phyloP scores from a whole-genome alignment of 2,797 vertebrate species.

The Melanotaenia maccullochi region DNA sequence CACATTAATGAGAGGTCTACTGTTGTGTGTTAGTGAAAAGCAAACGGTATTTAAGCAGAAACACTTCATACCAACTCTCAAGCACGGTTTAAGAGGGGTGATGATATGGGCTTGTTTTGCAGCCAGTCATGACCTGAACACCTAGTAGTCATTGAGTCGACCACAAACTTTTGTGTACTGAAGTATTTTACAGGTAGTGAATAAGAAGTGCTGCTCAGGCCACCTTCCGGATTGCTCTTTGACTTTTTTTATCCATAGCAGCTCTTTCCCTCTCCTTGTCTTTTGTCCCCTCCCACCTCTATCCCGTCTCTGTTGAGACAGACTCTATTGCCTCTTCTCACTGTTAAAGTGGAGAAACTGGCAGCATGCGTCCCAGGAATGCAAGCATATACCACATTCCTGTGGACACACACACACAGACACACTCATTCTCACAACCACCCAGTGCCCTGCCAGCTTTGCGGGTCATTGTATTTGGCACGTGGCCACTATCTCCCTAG shows the following conservation, averaged over 20 bases:
- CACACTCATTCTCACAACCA: conserved; percentile 44
- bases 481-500: conserved; percentile 78
- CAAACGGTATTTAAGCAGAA: not conserved
- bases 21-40: not conserved
- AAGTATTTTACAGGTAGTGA: not conserved
- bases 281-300: conserved; percentile 9
- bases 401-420: not conserved
- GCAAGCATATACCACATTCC: conserved; percentile 64
- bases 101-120: not conserved
- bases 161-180: not conserved
- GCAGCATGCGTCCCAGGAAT: conserved; percentile 81
- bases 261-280: not conserved
- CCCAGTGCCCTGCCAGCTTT: conserved; percentile 78
- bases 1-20: too few species aligned
- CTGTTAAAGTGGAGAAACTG: conserved; percentile 80
- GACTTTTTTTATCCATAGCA: conserved; percentile 8
- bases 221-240: not conserved
- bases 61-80: not conserved
- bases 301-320: conserved; percentile 39
- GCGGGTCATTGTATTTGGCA: conserved; percentile 86
- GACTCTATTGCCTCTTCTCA: conserved; percentile 52
- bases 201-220: not conserved
- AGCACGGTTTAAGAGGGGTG: not conserved
- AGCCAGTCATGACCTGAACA: not conserved
- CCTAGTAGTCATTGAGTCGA: not conserved